Conservation (phyloP, 2,797 vertebrate genomes). For the Poecilia gillii region DNA sequence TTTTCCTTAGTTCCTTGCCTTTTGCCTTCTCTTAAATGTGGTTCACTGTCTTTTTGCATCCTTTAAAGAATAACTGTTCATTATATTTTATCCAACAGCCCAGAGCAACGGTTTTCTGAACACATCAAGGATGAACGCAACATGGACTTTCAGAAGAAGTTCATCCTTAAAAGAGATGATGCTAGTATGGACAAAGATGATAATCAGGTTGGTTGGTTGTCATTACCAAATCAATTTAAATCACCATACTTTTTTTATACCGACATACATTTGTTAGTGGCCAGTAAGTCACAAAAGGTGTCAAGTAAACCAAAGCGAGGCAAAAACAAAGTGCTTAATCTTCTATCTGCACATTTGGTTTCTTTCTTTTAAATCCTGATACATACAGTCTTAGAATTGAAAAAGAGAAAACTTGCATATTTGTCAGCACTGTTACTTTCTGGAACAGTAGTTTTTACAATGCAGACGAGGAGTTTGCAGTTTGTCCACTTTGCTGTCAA, state of each 20-base stretch:
- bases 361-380: neutral
- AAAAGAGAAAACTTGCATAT: neutral
- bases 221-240: neutral
- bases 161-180: conserved; percentile 97
- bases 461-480: neutral
- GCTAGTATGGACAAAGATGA: conserved; percentile 98
- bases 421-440: neutral
- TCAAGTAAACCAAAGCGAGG: neutral
- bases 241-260: no score
- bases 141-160: conserved; percentile 96
- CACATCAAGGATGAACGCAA: conserved; percentile 98
- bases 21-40: no score
- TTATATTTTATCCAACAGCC: conserved; percentile 78
- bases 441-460: neutral
- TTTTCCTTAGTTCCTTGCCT: no score
- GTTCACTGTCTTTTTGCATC: neutral
- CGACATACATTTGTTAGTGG: neutral
- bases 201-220: conserved; percentile 87
- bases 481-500: neutral
- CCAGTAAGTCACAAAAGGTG: neutral
- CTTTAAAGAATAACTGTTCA: neutral
- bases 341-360: neutral
- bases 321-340: neutral
- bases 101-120: conserved; percentile 97
- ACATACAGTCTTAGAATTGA: neutral